phyloP scores from a whole-genome alignment of 1,140 invertebrate species.

The Anoplolepis gracilipes region DNA sequence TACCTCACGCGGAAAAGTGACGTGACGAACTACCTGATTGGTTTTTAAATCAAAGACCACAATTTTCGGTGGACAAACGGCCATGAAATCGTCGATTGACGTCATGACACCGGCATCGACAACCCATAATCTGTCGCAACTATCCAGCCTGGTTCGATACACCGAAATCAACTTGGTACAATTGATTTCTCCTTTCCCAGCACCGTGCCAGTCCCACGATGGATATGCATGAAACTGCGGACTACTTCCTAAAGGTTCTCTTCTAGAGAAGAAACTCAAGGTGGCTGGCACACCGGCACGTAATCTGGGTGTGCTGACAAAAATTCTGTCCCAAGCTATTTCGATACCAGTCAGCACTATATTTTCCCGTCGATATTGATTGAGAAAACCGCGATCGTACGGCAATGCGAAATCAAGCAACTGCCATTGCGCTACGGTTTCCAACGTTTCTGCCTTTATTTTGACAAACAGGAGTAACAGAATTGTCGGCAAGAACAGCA shows the following conservation, averaged over 20 bases:
- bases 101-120: constrained; percentile 90
- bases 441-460: constrained; percentile 81
- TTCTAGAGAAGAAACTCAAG: constrained; percentile 88
- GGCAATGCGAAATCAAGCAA: constrained; percentile 90
- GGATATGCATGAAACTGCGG: constrained; percentile 91
- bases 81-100: constrained; percentile 91
- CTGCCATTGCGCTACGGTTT: constrained; percentile 91
- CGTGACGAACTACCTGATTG: constrained; percentile 88
- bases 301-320: constrained; percentile 90
- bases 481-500: constrained; percentile 2
- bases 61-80: constrained; percentile 92
- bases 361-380: constrained; percentile 89
- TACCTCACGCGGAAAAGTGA: constrained; percentile 84
- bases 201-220: constrained; percentile 92
- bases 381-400: constrained; percentile 86
- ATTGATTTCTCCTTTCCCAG: constrained; percentile 89
- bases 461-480: background rate
- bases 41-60: constrained; percentile 92
- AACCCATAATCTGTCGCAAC: constrained; percentile 92
- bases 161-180: constrained; percentile 92
- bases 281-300: constrained; percentile 91
- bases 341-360: constrained; percentile 91
- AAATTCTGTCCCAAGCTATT: constrained; percentile 89
- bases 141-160: constrained; percentile 90
- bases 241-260: constrained; percentile 88